Base-by-base conservation (phyloP, 2,888 invertebrate genomes). In the Ellobium chinense region DNA sequence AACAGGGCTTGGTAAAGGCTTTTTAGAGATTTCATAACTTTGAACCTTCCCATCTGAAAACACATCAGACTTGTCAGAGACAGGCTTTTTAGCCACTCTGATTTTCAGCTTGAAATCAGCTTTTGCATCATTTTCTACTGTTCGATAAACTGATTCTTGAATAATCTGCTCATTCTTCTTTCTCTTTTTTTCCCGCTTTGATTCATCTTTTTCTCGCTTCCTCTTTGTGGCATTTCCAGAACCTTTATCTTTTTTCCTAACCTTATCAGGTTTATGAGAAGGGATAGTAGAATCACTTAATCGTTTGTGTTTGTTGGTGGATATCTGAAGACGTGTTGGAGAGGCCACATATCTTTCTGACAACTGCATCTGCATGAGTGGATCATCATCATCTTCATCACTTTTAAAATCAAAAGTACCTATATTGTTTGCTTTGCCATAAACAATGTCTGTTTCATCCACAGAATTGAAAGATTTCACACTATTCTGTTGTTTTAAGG, bases 31-130 rank as follows among this genome's bases (percentile, higher is more conserved):
- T 69, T 82, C 81, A 80, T 82, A 82, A 78, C 82, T 76, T 18
- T 77, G 56, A 5, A 78, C 72, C 39, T 75, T 78, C 18, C 78
- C 56, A 27, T 84, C 81, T 39, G 78, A 73, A 58, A 76, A 75
- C n/a, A 34, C 18, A 37, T 82, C 82, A 29, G 36, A 58, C 29
- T 82, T 77, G 46, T 69, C 76, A n/a, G 65, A 63, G 27, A 83
- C 85, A 85, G 62, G 88, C 85, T 83, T 84, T 58, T 85, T 85
- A 1, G 84, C 78, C 21, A 85, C 84, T 18, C 84, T 62, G 37
- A 91, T 90, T 80, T 91, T 91, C 65, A 91, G 75, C 77, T 89
- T 91, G 27, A 89, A 87, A 78, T 88, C 87, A 9, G 87, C 85
- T 54, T 86, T 87, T 77, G 88, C 66, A 83, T 89, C 88, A 46